Conservation (phyloP, 2,797 vertebrate genomes). For the Pterois miles region DNA sequence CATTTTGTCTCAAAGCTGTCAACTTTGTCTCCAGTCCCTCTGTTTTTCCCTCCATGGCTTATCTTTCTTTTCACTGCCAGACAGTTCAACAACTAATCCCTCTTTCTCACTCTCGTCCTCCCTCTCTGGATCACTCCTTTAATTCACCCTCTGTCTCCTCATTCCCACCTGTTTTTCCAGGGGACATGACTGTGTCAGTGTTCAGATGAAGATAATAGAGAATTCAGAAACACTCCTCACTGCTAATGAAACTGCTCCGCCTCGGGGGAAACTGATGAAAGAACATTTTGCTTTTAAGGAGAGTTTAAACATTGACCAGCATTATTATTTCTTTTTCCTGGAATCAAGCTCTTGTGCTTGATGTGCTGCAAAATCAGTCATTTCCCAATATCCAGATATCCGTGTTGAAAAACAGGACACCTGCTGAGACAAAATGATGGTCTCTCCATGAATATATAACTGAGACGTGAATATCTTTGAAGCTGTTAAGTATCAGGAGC, state of each 20-base stretch:
- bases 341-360: background rate
- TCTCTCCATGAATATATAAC: constrained; percentile 16
- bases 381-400: constrained; percentile 19
- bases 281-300: constrained; percentile 25
- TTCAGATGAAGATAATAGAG: constrained; percentile 30
- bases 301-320: constrained; percentile 25
- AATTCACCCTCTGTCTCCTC: background rate
- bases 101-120: background rate
- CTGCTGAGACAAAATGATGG: constrained; percentile 10
- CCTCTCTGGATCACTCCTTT: background rate
- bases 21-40: background rate
- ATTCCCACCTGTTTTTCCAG: constrained; percentile 10
- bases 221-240: constrained; percentile 6
- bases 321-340: constrained; percentile 6
- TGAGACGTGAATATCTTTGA: background rate
- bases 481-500: background rate
- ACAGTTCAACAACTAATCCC: constrained; percentile 2
- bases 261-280: constrained; percentile 20
- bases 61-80: constrained; percentile 22
- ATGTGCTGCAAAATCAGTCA: background rate
- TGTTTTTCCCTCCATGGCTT: background rate
- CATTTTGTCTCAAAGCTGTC: constrained; percentile 41
- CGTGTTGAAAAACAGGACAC: constrained; percentile 23
- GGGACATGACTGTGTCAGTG: background rate
- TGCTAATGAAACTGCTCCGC: constrained; percentile 24